phyloP scores from a whole-genome alignment of 2,888 invertebrate genomes.

The Drosophila yooni region DNA sequence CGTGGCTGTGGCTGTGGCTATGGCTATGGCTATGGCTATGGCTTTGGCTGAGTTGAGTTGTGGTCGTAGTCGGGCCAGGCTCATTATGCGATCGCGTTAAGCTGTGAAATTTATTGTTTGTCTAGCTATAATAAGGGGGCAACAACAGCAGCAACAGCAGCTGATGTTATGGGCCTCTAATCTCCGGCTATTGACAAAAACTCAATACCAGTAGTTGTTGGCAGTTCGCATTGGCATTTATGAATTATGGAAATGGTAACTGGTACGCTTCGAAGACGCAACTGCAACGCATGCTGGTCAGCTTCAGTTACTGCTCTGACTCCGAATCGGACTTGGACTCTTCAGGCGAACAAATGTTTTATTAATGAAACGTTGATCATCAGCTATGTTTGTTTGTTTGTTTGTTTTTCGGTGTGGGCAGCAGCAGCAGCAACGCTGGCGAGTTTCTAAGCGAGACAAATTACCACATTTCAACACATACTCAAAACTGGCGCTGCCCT shows the following conservation, averaged over 20 bases:
- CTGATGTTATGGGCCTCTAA: conserved; percentile 65
- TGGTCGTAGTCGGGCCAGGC: conserved; percentile 45
- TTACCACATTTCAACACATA: conserved; percentile 80
- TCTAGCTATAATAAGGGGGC: conserved; percentile 59
- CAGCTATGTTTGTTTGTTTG: conserved; percentile 30
- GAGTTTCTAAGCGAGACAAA: conserved; percentile 79
- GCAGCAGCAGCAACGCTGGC: conserved; percentile 30
- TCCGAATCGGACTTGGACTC: conserved; percentile 11
- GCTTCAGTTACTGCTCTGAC: conserved; percentile 7
- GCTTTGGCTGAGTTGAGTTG: conserved; percentile 3
- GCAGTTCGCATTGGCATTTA: conserved; percentile 77
- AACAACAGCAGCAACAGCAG: conserved; percentile 14
- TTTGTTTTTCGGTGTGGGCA: conserved; percentile 46
- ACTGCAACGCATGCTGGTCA: conserved; percentile 47
- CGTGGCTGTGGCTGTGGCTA: conserved; percentile 8
- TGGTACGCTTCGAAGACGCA: conserved; percentile 51
- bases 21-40: conserved; percentile 5
- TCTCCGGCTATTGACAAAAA: conserved; percentile 79
- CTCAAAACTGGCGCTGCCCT: conserved; percentile 67
- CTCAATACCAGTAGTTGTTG: conserved; percentile 83
- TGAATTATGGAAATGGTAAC: conserved; percentile 76
- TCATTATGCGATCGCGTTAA: conserved; percentile 84
- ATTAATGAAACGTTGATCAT: conserved; percentile 77
- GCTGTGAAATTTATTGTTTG: conserved; percentile 83
- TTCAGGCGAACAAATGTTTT: conserved; percentile 77